Evolutionary conservation across 2,888 invertebrate genomes (phyloP).

Genomic region (Pollenia angustigena): DNA sequence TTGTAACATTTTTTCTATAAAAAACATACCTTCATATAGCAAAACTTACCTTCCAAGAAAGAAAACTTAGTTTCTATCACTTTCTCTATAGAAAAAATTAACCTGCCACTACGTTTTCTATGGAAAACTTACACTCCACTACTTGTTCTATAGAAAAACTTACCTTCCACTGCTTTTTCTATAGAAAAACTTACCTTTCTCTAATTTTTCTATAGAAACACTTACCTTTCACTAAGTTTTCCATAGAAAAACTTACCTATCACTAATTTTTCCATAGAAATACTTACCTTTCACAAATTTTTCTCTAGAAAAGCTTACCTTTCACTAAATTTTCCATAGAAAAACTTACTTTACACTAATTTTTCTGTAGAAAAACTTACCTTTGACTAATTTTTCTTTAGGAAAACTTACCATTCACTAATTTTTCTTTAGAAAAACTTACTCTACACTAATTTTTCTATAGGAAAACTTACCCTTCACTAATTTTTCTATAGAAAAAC

Average conservation of each 20-base stretch:
- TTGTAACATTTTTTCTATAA: too few relatives aligned
- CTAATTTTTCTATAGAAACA: background rate
- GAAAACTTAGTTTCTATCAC: background rate
- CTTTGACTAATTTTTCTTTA: background rate
- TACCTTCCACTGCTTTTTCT: background rate
- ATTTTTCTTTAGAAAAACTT: background rate
- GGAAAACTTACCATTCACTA: background rate
- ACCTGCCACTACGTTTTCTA: background rate
- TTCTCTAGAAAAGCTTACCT: too few relatives aligned
- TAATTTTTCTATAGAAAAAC: background rate
- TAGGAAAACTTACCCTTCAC: background rate
- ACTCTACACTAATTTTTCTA: background rate
- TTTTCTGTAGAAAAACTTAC: background rate
- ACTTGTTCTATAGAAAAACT: background rate
- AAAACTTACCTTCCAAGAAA: too few relatives aligned
- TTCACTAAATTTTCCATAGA: background rate
- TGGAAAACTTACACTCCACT: background rate
- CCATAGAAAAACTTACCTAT: background rate
- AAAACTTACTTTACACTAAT: background rate
- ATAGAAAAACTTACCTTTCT: background rate
- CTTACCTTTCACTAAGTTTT: too few relatives aligned
- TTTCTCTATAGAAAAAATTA: background rate
- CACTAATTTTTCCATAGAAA: background rate
- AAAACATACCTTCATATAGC: too few relatives aligned
- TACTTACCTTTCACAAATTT: background rate